Base-by-base conservation (phyloP, 92 coral and sea anemone genomes). In the Phymanthus crucifer region DNA sequence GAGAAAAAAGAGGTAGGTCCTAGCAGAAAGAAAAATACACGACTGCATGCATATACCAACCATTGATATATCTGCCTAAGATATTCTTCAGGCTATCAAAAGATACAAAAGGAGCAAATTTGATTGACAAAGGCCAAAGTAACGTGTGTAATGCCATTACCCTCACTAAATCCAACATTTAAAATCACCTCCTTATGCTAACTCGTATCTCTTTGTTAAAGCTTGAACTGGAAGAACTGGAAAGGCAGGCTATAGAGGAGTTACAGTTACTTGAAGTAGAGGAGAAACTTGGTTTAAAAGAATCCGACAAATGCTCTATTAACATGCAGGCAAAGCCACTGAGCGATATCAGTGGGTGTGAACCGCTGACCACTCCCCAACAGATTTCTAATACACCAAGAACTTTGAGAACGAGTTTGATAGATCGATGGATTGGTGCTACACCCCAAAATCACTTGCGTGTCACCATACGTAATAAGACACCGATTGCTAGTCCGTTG, bases 371-470 rank as follows among this genome's bases (percentile, higher is more conserved):
- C 32, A 79, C 76, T 27, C 83, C 83, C 14, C 32, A 37, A 52
- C 33, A 68, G n/a, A 9, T 70, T 8, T 21, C 35, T 34, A 10
- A 43, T 13, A 65, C 83, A 0, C 83, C 83, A 24, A 38, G 32
- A 11, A 43, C 12, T 23, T 66, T 72, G 21, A 23, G 38, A 64
- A 18, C 35, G 10, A 34, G 46, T 68, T 19, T 52, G 46, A n/a
- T 32, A 68, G 26, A 43, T 70, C 75, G 47, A 32, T 47, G 43
- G 75, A 46, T 70, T 69, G 64, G 76, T 23, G 68, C 83, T 40
- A 79, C 83, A 14, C 83, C 83, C 32, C 67, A 79, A 34, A 68
- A 79, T 33, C 69, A 70, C 69, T 48, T 79, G 83, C 66, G 83
- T n/a, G 69, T 70, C 17, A 79, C 76, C 11, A 29, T 50, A 67